Conservation (phyloP, 1,140 invertebrate species). For the Zaprionus taronus region DNA sequence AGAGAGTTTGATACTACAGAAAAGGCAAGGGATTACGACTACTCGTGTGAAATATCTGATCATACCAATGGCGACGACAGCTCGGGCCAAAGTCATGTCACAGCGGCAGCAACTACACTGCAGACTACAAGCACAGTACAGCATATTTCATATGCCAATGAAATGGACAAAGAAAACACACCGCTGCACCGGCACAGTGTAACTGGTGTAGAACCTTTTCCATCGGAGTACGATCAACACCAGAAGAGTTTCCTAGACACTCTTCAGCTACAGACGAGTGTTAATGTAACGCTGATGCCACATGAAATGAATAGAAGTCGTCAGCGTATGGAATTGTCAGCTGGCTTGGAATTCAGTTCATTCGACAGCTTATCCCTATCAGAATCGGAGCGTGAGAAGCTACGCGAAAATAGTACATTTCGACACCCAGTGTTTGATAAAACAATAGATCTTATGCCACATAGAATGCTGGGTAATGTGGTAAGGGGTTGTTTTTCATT, state of each 20-base stretch:
- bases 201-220: slow-evolving; percentile 2
- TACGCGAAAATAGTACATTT: slow-evolving; percentile 30
- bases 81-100: slow-evolving; percentile 18
- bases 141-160: not conserved
- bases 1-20: slow-evolving; percentile 61
- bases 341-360: not conserved
- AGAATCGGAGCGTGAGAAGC: slow-evolving; percentile 25
- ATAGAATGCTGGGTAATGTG: slow-evolving; percentile 1
- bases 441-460: slow-evolving; percentile 59
- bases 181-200: not conserved
- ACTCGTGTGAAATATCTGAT: slow-evolving; percentile 70
- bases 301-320: slow-evolving; percentile 31
- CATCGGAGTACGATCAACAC: slow-evolving; percentile 25
- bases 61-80: slow-evolving; percentile 57
- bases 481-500: not conserved
- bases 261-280: slow-evolving; percentile 58
- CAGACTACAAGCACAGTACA: not conserved
- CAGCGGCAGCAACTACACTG: slow-evolving; percentile 21
- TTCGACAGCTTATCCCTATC: slow-evolving; percentile 32
- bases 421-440: slow-evolving; percentile 39
- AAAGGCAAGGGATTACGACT: slow-evolving; percentile 51
- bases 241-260: slow-evolving; percentile 25
- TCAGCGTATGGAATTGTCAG: slow-evolving; percentile 5
- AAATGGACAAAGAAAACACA: slow-evolving; percentile 54
- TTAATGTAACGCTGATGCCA: slow-evolving; percentile 61